Evolutionary conservation across 1,140 invertebrate genomes (phyloP).

Genomic region (Trichogramma pretiosum): DNA sequence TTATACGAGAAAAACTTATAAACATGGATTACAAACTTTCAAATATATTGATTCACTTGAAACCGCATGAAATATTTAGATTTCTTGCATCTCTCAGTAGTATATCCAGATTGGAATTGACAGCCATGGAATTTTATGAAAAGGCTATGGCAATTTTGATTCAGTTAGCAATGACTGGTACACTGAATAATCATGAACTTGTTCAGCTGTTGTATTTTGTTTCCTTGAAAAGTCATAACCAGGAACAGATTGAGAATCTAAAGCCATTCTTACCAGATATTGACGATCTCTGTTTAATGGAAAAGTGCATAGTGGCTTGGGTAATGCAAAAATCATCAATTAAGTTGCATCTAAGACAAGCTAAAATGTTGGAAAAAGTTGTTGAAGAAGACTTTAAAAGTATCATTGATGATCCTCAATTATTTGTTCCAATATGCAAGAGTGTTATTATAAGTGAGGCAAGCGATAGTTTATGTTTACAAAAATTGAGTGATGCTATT

Average conservation of each 20-base stretch:
- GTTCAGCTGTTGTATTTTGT: conserved; percentile 18
- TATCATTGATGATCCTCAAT: conserved; percentile 12
- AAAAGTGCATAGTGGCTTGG: conserved; percentile 17
- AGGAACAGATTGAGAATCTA: conserved; percentile 6
- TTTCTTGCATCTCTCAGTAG: conserved; percentile 2
- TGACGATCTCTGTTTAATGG: conserved; percentile 16
- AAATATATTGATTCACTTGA: background rate
- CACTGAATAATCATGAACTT: conserved; percentile 8
- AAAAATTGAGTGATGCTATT: conserved; percentile 18
- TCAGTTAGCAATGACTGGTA: background rate
- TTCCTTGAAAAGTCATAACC: conserved; percentile 7
- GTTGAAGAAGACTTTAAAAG: conserved; percentile 12
- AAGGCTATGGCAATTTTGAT: background rate
- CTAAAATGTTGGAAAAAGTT: conserved; percentile 10
- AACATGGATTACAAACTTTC: background rate
- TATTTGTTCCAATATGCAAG: conserved; percentile 20
- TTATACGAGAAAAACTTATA: background rate
- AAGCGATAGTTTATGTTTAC: conserved; percentile 5
- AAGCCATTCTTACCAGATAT: conserved; percentile 15
- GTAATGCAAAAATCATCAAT: conserved; percentile 15
- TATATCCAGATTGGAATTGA: background rate
- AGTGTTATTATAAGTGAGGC: conserved; percentile 11
- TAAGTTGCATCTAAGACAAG: conserved; percentile 3
- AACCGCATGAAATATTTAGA: background rate
- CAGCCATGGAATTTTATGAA: conserved; percentile 1